phyloP scores from a whole-genome alignment of 1,140 invertebrate genomes.

The Drosophila arawakana region DNA sequence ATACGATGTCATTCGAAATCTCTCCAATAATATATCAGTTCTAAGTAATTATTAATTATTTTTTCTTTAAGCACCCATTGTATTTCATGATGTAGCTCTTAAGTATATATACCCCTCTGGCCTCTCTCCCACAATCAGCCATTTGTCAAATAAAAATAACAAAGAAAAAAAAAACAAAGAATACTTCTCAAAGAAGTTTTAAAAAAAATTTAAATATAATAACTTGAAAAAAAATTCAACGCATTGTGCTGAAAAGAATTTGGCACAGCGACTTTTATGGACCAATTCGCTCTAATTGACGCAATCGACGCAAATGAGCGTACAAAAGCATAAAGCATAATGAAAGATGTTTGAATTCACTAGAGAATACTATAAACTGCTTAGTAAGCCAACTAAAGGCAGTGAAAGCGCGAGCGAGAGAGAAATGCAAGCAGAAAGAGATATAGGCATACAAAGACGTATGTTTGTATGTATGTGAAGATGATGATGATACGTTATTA shows the following conservation, averaged over 20 bases:
- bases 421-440: constrained; percentile 23
- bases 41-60: constrained; percentile 31
- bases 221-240: constrained; percentile 51
- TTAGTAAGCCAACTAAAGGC: constrained; percentile 18
- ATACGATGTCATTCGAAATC: constrained; percentile 22
- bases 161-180: constrained; percentile 2
- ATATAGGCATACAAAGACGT: constrained; percentile 8
- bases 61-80: constrained; percentile 41
- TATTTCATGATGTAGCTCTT: constrained; percentile 34
- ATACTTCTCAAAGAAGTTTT: constrained; percentile 77
- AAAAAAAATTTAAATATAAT: constrained; percentile 21
- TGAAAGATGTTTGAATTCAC: constrained; percentile 28
- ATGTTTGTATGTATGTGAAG: constrained; percentile 12
- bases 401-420: constrained; percentile 22
- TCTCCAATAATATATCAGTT: constrained; percentile 27
- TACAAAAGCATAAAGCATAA: constrained; percentile 66
- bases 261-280: constrained; percentile 78
- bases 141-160: constrained; percentile 41
- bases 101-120: constrained; percentile 50
- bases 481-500: constrained; percentile 45
- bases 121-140: constrained; percentile 36
- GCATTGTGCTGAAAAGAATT: constrained; percentile 56
- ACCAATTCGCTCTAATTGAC: constrained; percentile 84
- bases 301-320: constrained; percentile 77
- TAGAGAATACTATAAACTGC: constrained; percentile 6